phyloP scores from a whole-genome alignment of 2,113 vertebrate species.

The Gyps fulvus region DNA sequence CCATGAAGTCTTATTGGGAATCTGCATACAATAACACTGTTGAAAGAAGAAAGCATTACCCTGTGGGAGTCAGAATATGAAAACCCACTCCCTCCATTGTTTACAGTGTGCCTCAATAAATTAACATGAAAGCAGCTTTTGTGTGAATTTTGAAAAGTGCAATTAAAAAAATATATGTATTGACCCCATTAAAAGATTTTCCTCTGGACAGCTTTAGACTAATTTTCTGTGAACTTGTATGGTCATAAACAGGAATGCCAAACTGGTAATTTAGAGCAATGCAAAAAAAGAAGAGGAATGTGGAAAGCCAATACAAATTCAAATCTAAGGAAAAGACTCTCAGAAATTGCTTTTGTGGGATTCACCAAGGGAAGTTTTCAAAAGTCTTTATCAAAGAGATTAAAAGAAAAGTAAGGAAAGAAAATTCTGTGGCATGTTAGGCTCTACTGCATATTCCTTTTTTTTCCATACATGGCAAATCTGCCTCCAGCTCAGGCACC shows the following conservation, averaged over 20 bases:
- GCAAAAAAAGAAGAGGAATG: neutral
- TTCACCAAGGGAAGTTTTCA: neutral
- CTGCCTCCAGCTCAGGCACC: constrained; percentile 35
- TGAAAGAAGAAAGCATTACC: neutral
- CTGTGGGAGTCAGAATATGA: neutral
- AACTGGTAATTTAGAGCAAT: neutral
- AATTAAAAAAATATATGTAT: neutral
- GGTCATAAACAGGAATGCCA: neutral
- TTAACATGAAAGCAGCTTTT: neutral
- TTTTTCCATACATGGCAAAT: constrained; percentile 12
- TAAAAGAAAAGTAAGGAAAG: neutral
- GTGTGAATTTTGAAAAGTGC: neutral
- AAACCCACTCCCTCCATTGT: neutral
- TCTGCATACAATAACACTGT: neutral
- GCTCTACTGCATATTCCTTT: neutral
- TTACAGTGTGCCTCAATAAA: neutral
- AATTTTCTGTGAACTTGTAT: neutral
- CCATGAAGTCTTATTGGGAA: neutral
- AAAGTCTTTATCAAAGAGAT: neutral
- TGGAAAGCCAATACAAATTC: neutral
- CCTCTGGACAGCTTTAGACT: neutral
- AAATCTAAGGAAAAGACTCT: neutral
- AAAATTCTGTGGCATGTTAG: neutral
- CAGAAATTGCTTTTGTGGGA: neutral
- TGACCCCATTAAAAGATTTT: neutral